phyloP scores from a whole-genome alignment of 2,113 vertebrate species.

The Ifrita kowaldi region DNA sequence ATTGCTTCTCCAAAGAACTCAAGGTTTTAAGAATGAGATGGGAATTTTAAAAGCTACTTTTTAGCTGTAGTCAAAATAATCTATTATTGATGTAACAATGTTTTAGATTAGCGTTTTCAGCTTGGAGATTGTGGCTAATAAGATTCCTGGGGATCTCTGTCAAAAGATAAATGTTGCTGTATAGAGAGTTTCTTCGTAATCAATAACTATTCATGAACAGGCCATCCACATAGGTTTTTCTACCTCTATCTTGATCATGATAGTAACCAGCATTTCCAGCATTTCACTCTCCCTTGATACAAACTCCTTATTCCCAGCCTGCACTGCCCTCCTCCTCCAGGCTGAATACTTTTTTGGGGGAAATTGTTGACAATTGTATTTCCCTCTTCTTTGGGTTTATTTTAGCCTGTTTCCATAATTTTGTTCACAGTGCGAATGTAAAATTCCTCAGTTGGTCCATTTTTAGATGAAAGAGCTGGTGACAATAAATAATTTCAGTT shows the following conservation, averaged over 20 bases:
- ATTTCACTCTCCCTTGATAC: rapidly evolving
- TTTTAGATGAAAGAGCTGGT: neutral
- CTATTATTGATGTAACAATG: neutral
- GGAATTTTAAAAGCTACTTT: neutral
- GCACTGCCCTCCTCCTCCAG: neutral
- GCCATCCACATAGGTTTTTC: neutral
- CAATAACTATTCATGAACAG: neutral
- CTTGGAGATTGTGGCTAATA: neutral
- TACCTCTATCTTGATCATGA: neutral
- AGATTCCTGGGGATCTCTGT: neutral
- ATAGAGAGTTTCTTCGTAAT: neutral
- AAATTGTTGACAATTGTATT: neutral
- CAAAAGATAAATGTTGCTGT: neutral
- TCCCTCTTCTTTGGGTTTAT: neutral
- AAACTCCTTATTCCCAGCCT: neutral
- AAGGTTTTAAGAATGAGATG: neutral
- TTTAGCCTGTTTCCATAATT: neutral
- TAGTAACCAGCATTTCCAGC: neutral
- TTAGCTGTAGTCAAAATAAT: neutral
- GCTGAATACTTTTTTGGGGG: rapidly evolving
- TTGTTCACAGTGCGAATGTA: neutral
- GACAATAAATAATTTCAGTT: neutral
- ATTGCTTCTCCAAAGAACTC: neutral
- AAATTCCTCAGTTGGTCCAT: neutral
- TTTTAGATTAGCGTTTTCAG: neutral